phyloP scores from a whole-genome alignment of 2,888 invertebrate genomes.

The Papilio gigon region DNA sequence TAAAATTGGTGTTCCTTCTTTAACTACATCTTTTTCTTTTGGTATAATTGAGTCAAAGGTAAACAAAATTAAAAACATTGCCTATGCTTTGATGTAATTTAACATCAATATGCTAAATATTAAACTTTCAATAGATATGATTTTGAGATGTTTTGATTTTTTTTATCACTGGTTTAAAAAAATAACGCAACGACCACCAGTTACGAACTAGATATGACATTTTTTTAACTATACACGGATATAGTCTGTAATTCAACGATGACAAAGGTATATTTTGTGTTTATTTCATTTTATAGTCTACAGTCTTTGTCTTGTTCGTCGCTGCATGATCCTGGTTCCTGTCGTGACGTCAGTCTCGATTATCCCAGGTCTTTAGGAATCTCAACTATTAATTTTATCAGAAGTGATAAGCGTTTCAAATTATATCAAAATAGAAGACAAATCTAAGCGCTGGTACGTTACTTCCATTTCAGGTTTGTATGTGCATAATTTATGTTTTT shows the following conservation, averaged over 20 bases:
- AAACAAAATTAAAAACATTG: too few relatives aligned
- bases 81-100: too few relatives aligned
- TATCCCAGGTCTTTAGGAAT: neutral
- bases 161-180: too few relatives aligned
- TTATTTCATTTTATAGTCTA: neutral
- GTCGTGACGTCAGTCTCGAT: neutral
- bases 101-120: too few relatives aligned
- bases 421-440: neutral
- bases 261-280: neutral
- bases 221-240: neutral
- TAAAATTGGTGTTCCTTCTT: too few relatives aligned
- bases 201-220: too few relatives aligned
- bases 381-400: neutral
- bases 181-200: too few relatives aligned
- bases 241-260: slow-evolving; percentile 4
- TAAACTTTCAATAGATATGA: too few relatives aligned
- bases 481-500: neutral
- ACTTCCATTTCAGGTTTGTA: neutral
- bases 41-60: too few relatives aligned
- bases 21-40: too few relatives aligned
- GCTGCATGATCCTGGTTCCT: neutral
- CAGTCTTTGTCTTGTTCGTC: neutral
- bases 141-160: too few relatives aligned
- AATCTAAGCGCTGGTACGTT: slow-evolving; percentile 2
- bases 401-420: neutral